These are phyloP conservation scores for Drosophila barbarae DNA, from an alignment of 2,888 invertebrate species.

Conservation along the genomic window DNA sequence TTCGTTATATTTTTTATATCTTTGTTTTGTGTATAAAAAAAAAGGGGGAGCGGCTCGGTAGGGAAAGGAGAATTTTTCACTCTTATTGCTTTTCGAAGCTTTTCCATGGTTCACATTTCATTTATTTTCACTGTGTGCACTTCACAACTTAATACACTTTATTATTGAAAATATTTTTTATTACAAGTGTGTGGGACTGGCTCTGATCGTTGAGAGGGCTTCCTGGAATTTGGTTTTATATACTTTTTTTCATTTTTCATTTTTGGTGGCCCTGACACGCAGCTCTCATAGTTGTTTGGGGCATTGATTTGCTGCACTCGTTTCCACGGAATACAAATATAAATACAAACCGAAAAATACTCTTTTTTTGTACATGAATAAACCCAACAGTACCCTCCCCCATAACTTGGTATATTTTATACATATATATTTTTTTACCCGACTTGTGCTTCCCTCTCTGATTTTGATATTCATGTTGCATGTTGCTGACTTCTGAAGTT, in stretches of 20 bases:
- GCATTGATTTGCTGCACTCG: conserved; percentile 70
- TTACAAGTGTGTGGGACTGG: conserved; percentile 64
- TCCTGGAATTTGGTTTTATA: conserved; percentile 53
- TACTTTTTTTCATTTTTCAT: background rate
- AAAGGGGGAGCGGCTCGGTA: conserved; percentile 7
- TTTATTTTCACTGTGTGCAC: conserved; percentile 71
- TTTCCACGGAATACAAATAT: conserved; percentile 57
- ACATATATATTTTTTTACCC: conserved; percentile 24
- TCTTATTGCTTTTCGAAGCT: conserved; percentile 74
- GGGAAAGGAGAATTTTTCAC: conserved; percentile 45
- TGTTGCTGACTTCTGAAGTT: conserved; percentile 73
- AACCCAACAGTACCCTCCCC: conserved; percentile 15
- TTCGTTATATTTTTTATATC: conserved; percentile 27
- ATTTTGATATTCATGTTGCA: conserved; percentile 75
- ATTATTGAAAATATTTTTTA: conserved; percentile 76
- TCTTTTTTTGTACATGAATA: conserved; percentile 20
- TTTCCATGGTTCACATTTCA: conserved; percentile 73
- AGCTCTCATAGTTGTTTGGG: conserved; percentile 42
- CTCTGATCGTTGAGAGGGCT: conserved; percentile 45
- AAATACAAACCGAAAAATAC: conserved; percentile 43
- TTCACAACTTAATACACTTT: conserved; percentile 75
- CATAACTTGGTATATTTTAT: conserved; percentile 33
- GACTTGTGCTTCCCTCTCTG: conserved; percentile 21
- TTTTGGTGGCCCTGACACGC: conserved; percentile 66
- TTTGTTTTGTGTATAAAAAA: conserved; percentile 49